These are phyloP conservation scores for Rhagoletis pomonella DNA, from an alignment of 1,140 invertebrate species.

Conservation along the genomic window DNA sequence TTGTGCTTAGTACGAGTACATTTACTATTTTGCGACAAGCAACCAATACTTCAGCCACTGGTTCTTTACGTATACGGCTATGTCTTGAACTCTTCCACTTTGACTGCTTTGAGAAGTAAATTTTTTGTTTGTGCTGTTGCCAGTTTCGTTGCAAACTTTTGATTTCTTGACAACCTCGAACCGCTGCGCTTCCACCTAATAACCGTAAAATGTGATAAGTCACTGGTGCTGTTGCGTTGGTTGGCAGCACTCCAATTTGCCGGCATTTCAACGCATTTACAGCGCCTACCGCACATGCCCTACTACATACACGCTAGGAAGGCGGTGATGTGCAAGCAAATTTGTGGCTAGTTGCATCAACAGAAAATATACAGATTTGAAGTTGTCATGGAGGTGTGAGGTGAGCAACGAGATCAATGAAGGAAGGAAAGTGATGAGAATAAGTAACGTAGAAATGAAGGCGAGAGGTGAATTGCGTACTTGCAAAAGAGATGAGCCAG, in stretches of 20 bases:
- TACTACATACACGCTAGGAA: not conserved
- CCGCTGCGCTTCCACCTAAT: constrained; percentile 25
- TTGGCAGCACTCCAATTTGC: constrained; percentile 16
- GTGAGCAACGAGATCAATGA: not conserved
- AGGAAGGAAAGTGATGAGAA: not conserved
- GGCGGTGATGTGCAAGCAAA: not conserved
- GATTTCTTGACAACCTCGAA: constrained; percentile 5
- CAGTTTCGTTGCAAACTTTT: constrained; percentile 37
- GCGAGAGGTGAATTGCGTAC: not conserved
- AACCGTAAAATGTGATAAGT: constrained; percentile 52
- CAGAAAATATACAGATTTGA: not conserved
- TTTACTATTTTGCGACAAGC: not conserved
- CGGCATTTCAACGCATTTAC: not conserved
- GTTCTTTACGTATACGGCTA: not conserved
- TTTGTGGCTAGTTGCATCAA: constrained; percentile 39
- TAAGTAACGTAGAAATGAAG: not conserved
- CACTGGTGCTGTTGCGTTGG: not conserved
- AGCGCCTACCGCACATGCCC: not conserved
- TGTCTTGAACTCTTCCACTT: not conserved
- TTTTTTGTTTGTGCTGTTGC: not conserved
- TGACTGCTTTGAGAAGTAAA: constrained; percentile 1
- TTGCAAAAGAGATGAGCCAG: not conserved
- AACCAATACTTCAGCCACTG: not conserved
- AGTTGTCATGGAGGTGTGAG: not conserved
- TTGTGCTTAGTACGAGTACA: not conserved